Base-by-base conservation (phyloP, 2,797 vertebrate genomes). In the Macroramphosus scolopax region DNA sequence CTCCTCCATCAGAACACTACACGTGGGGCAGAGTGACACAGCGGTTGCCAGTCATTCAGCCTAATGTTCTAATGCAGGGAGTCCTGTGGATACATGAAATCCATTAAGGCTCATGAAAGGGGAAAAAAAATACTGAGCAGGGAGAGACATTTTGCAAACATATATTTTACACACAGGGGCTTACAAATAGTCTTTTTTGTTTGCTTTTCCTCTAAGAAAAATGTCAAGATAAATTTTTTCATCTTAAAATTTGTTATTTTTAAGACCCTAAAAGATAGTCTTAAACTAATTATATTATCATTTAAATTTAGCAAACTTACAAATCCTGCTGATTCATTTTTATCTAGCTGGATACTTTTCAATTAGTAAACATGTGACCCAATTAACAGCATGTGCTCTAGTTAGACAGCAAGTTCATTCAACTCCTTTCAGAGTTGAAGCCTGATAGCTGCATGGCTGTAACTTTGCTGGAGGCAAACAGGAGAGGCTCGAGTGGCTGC, bases 61-160 rank as follows among this genome's bases (percentile, higher is more conserved):
- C 77, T 89, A 87, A 90, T 89, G 88, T 82, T 80, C 80, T 75
- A 76, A 87, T 81, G 81, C 72, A 77, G 78, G 84, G 82, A 80
- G 74, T 71, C 80, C 42, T 69, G 83, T 72, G 73, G 77, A 74
- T 80, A 57, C 81, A 84, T 46, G 75, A 73, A 76, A 84, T 61
- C 86, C 83, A 87, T 87, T 86, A 87, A 74, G 69, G 68, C 67
- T 62, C 65, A 57, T 35, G 49, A 45, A 51, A 12, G 38, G 59
- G 44, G 50, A 29, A 50, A 11, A 25, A 60, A 57, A 74, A 72
- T 14, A 48, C 41, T 12, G 41, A 52, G 41, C 17, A 54, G 33
- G 61, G 65, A 68, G 65, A 56, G 16, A 67, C 18, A n/a, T n/a
- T n/a, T n/a, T n/a, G n/a, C n/a, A n/a, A n/a, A n/a, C n/a, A n/a